These are phyloP conservation scores for Dicranocentrus wangi DNA, from an alignment of 2,888 invertebrate genomes.

Conservation along the genomic window DNA sequence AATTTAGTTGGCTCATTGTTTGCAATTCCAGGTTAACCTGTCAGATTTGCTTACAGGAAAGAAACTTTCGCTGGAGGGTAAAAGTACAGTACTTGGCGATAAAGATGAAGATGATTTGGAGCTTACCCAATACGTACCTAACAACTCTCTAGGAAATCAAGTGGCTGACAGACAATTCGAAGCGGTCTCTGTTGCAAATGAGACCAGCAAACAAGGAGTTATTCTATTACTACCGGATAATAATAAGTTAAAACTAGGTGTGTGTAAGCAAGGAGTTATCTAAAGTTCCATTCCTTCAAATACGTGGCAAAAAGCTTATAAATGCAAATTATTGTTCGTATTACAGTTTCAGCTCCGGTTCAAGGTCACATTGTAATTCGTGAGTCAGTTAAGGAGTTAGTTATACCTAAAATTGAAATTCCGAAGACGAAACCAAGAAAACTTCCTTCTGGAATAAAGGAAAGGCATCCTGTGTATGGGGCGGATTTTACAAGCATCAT, in stretches of 20 bases:
- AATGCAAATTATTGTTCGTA: not conserved
- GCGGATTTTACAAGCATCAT: constrained; percentile 48
- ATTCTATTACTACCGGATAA: constrained; percentile 52
- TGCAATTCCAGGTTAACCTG: constrained; percentile 45
- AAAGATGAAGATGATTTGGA: constrained; percentile 28
- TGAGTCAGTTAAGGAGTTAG: constrained; percentile 46
- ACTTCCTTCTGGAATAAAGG: constrained; percentile 60
- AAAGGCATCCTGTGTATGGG: constrained; percentile 65
- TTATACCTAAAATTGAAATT: constrained; percentile 25
- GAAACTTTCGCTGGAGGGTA: constrained; percentile 49
- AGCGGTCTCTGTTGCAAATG: constrained; percentile 37
- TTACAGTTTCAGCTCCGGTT: constrained; percentile 53
- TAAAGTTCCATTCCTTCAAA: too few relatives aligned
- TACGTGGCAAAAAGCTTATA: not conserved
- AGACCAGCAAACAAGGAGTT: constrained; percentile 31
- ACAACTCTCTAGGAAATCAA: constrained; percentile 22
- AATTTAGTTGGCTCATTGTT: not conserved
- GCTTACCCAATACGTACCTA: constrained; percentile 24
- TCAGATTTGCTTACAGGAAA: constrained; percentile 20
- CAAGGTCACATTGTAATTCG: constrained; percentile 56
- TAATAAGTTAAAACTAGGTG: constrained; percentile 58
- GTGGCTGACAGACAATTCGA: constrained; percentile 41
- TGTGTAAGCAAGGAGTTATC: not conserved
- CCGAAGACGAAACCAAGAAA: constrained; percentile 19
- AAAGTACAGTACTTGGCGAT: not conserved